Evolutionary conservation across 2,888 invertebrate genomes (phyloP), one percentile per base, ranked within the genome.

Genomic region (Melieria picta): DNA sequence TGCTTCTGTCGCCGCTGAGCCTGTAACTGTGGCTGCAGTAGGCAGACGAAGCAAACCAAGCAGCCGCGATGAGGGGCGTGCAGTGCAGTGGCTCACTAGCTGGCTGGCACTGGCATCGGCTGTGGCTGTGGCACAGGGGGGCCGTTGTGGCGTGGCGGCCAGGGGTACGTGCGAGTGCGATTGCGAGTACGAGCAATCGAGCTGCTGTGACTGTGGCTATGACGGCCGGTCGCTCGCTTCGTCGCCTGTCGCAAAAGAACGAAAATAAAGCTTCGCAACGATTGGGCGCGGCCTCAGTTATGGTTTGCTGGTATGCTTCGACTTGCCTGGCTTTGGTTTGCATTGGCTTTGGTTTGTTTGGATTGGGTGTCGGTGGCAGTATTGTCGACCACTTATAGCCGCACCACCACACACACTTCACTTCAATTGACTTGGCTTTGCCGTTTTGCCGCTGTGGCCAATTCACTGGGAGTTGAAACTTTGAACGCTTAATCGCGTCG

Each of bases 271-370:
- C 60, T 65, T 71, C 47, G 74, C 65, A 71, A 70, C 69, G 67
- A 61, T 65, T 73, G 76, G 73, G 73, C 70, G 74, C 74, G 75
- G 75, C 67, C 73, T 72, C 71, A 65, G 70, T 72, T 61, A 72
- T 72, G 74, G 74, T 74, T 72, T 72, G 74, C 72, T 74, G 72
- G 30, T 30, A 30, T 30, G 30, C 30, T 30, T 74, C 65, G 72
- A 62, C 72, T 30, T 30, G 74, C 65, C 72, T 58, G 72, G 68
- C 71, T 71, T 71, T 64, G 65, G 56, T 71, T 65, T 61, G 65
- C 65, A 55, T 58, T 52, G 52, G 46, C 30, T 45, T 62, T 62
- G 46, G 48, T 30, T 30, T 30, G 30, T 30, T 30, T 30, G 30
- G 30, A 30, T 30, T 43, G 43, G 52, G 13, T 13, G 60, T 46